Evolutionary conservation across 1,140 invertebrate genomes (phyloP).

Genomic region (Drosophila cardini): DNA sequence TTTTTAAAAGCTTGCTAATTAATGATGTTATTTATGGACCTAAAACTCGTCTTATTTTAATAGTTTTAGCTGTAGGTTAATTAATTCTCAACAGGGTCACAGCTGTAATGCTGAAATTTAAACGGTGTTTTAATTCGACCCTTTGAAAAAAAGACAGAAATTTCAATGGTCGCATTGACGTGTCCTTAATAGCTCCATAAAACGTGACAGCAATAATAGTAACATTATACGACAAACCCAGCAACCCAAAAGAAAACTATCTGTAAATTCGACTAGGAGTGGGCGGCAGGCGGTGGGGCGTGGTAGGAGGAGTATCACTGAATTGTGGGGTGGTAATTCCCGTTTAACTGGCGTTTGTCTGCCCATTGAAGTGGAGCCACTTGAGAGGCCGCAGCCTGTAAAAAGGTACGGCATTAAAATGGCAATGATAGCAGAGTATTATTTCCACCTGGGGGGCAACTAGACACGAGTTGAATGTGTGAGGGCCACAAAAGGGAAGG

Average conservation of each 20-base stretch:
- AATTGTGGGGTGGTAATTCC: not conserved
- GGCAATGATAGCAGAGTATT: slow-evolving; percentile 68
- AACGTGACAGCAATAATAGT: slow-evolving; percentile 63
- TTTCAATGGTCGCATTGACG: slow-evolving; percentile 60
- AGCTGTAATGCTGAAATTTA: not conserved
- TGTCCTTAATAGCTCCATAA: slow-evolving; percentile 72
- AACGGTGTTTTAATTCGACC: slow-evolving; percentile 16
- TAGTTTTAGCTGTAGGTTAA: not conserved
- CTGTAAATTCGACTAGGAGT: slow-evolving; percentile 9
- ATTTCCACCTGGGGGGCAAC: slow-evolving; percentile 73
- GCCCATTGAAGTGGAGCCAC: slow-evolving; percentile 24
- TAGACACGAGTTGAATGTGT: slow-evolving; percentile 22
- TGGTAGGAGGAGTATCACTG: slow-evolving; percentile 20
- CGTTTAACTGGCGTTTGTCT: not conserved
- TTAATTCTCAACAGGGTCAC: not conserved
- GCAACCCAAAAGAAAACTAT: slow-evolving; percentile 20
- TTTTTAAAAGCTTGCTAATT: not conserved
- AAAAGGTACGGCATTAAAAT: slow-evolving; percentile 50
- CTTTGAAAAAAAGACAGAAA: slow-evolving; percentile 31
- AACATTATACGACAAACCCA: slow-evolving; percentile 43
- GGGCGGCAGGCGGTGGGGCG: too few relatives aligned
- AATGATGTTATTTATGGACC: not conserved
- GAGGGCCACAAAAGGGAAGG: not conserved
- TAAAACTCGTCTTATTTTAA: not conserved
- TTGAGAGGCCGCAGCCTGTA: slow-evolving; percentile 22